Percentiles rank a stretch among this genome's conserved stretches.
Evolutionary conservation across 37 sponge, comb jelly and placozoan species (phyloP).

Genomic region (Chondrosia reniformis): DNA sequence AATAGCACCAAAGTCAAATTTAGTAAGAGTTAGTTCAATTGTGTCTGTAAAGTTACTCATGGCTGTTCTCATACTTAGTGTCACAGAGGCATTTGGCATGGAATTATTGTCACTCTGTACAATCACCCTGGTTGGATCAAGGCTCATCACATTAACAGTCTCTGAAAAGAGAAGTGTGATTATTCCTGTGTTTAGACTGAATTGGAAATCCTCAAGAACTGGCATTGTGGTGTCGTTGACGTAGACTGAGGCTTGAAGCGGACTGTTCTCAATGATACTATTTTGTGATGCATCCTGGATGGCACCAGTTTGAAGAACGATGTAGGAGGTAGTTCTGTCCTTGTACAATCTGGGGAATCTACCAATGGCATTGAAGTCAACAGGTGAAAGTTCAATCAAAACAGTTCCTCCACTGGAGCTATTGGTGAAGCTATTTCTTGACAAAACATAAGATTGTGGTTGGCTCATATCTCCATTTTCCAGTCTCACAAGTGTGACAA

Average conservation of each 20-base stretch:
- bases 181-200: conserved; percentile 62
- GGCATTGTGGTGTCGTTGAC: conserved; percentile 50
- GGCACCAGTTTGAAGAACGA: conserved; percentile 25
- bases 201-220: conserved; percentile 34
- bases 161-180: conserved; percentile 68
- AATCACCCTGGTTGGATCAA: conserved; percentile 57
- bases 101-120: conserved; percentile 37
- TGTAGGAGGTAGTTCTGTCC: conserved; percentile 32
- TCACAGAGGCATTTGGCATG: conserved; percentile 1
- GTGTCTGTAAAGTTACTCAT: conserved; percentile 34
- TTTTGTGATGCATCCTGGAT: conserved; percentile 57
- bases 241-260: conserved; percentile 37
- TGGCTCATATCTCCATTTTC: conserved; percentile 58
- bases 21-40: conserved; percentile 33
- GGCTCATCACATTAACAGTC: conserved; percentile 52
- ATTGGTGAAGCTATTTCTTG: conserved; percentile 29
- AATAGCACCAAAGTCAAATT: conserved; percentile 68
- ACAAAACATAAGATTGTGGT: conserved; percentile 27
- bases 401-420: conserved; percentile 50
- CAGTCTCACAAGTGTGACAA: conserved; percentile 51
- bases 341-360: conserved; percentile 43
- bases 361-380: conserved; percentile 65
- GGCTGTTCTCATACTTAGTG: conserved; percentile 62
- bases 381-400: conserved; percentile 33
- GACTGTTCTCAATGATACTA: conserved; percentile 3